Conservation (phyloP, 2,888 invertebrate species). For the Barypeithes pellucidus region DNA sequence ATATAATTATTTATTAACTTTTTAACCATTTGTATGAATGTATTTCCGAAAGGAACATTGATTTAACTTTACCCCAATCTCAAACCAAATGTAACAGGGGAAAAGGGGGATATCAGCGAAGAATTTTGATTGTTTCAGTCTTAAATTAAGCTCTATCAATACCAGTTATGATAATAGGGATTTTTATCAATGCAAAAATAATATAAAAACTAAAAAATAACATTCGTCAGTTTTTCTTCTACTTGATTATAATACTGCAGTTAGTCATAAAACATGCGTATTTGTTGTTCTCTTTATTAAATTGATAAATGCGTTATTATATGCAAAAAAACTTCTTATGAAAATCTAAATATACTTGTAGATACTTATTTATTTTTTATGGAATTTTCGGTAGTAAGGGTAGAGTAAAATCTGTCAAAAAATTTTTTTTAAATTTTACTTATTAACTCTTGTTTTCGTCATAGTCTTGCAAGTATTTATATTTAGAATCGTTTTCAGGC, state of each 20-base stretch:
- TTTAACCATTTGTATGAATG: too few species aligned
- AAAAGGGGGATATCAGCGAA: too few species aligned
- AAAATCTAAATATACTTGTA: conserved; percentile 55
- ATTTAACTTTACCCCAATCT: too few species aligned
- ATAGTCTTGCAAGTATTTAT: neutral
- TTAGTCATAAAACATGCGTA: neutral
- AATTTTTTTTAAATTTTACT: neutral
- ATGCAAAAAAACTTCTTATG: conserved; percentile 40
- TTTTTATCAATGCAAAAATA: too few species aligned
- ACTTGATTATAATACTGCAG: conserved; percentile 7
- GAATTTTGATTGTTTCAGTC: too few species aligned
- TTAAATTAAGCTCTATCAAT: too few species aligned
- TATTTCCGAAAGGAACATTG: too few species aligned
- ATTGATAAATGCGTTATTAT: neutral
- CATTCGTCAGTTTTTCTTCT: too few species aligned
- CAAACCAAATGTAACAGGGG: too few species aligned
- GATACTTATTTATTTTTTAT: conserved; percentile 55
- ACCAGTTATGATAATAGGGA: too few species aligned
- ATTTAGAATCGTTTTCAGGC: neutral
- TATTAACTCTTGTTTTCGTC: neutral
- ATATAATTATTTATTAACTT: too few species aligned
- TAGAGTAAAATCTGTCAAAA: neutral
- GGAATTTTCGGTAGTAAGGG: conserved; percentile 8
- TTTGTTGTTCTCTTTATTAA: neutral
- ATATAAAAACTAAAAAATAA: too few species aligned